Evolutionary conservation across 2,888 invertebrate species (phyloP).

Genomic region (Philhelius pedissequus): DNA sequence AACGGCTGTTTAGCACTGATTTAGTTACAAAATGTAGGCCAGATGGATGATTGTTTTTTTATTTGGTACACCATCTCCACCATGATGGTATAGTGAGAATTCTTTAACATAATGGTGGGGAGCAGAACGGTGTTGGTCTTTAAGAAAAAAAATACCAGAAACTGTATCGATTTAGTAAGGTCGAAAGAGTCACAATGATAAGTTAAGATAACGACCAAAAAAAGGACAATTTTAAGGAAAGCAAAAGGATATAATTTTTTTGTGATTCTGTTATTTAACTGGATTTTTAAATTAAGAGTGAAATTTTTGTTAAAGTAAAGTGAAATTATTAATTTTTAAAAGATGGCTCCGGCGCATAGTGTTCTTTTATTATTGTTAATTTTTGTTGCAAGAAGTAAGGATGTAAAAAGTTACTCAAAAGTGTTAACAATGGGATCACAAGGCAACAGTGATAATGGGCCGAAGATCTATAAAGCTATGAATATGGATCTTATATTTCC

Average conservation of each 20-base stretch:
- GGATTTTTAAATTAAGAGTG: constrained; percentile 39
- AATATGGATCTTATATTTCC: constrained; percentile 77
- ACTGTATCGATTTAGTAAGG: constrained; percentile 51
- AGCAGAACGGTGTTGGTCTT: constrained; percentile 5
- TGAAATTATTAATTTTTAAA: background rate
- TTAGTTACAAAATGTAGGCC: constrained; percentile 60
- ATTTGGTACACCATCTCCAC: constrained; percentile 12
- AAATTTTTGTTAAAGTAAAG: background rate
- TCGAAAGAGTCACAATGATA: constrained; percentile 54
- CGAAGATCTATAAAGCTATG: constrained; percentile 75
- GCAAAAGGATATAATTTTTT: constrained; percentile 40
- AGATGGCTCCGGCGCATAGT: constrained; percentile 9
- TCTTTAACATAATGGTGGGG: background rate
- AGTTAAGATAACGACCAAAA: constrained; percentile 35
- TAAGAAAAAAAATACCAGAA: constrained; percentile 50
- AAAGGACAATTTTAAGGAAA: constrained; percentile 8
- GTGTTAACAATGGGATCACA: constrained; percentile 71
- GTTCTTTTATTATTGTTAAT: constrained; percentile 19
- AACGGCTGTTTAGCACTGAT: constrained; percentile 51
- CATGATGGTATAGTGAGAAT: background rate
- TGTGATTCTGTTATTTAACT: background rate
- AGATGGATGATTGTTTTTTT: constrained; percentile 22
- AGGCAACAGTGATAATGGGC: constrained; percentile 70
- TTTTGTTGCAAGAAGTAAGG: background rate
- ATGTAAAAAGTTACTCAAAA: constrained; percentile 72